Base-by-base conservation (phyloP, 2,888 invertebrate species). In the Athalia circularis region DNA sequence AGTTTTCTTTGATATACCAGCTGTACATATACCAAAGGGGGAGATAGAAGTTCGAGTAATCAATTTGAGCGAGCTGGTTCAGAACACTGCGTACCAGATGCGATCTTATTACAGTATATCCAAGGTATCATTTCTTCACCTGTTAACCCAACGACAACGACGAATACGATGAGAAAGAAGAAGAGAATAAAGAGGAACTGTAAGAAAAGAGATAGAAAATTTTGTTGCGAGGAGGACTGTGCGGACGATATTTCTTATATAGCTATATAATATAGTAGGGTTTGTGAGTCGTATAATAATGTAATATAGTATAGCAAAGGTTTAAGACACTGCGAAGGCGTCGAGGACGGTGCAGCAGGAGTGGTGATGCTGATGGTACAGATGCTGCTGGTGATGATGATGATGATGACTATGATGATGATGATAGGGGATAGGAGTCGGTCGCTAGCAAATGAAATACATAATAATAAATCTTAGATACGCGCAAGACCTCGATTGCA, bases 351-450 rank as follows among this genome's bases (percentile, higher is more conserved):
- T 62, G 47, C 6, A 52, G 68, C 45, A 61, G 3, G 59, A 48
- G 47, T 74, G 74, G 61, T 52, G 74, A 74, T 48, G 74, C 61
- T 75, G 74, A 75, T 62, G 74, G 62, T 75, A 50, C 48, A 52
- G 75, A 75, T 62, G 62, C 13, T 75, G 62, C 62, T 62, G 47
- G 6, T 68, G 68, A 52, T 52, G 62, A 61, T 47, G 72, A 6
- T 74, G 61, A 59, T 74, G 74, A 74, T 52, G 74, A 74, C 15
- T 59, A 75, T 75, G 74, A 75, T 62, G 74, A 75, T 75, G 62
- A 61, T 64, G 75, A 75, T 62, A 61, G 75, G 62, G 15, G 50
- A 43, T 61, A 48, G 75, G 29, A 75, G 62, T 64, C 59, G 62
- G 52, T 75, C 45, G 62, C 50, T 29, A 11, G 75, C 62, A 75